Evolutionary conservation across 2,797 vertebrate genomes (phyloP).

Genomic region (Todus mexicanus): DNA sequence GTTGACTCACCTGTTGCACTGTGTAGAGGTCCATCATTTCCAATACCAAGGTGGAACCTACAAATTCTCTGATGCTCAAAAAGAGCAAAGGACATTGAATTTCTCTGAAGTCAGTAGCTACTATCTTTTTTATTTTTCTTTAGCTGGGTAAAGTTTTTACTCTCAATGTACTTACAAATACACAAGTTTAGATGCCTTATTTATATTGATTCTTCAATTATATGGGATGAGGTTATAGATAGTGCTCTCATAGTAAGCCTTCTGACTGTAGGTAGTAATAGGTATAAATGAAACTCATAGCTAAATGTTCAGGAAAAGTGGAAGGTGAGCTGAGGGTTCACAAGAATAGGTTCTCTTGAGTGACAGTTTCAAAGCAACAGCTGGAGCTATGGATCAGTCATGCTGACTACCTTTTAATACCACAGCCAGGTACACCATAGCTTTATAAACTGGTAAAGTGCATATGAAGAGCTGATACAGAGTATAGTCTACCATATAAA

Average conservation of each 20-base stretch:
- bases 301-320: neutral
- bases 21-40: neutral
- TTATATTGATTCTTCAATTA: neutral
- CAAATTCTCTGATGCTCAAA: neutral
- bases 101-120: neutral
- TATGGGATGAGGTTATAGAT: neutral
- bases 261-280: neutral
- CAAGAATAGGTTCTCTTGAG: neutral
- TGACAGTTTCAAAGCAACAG: neutral
- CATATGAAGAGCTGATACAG: neutral
- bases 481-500: neutral
- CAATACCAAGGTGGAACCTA: neutral
- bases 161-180: neutral
- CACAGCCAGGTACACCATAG: neutral
- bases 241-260: neutral
- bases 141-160: neutral
- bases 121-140: neutral
- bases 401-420: neutral
- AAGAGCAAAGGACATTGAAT: neutral
- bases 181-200: neutral
- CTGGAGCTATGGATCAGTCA: neutral
- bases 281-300: neutral
- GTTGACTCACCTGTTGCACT: neutral
- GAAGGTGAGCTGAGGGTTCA: neutral
- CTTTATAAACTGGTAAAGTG: neutral